Conservation (phyloP, 2,797 vertebrate species). For the Neomorphus geoffroyi region DNA sequence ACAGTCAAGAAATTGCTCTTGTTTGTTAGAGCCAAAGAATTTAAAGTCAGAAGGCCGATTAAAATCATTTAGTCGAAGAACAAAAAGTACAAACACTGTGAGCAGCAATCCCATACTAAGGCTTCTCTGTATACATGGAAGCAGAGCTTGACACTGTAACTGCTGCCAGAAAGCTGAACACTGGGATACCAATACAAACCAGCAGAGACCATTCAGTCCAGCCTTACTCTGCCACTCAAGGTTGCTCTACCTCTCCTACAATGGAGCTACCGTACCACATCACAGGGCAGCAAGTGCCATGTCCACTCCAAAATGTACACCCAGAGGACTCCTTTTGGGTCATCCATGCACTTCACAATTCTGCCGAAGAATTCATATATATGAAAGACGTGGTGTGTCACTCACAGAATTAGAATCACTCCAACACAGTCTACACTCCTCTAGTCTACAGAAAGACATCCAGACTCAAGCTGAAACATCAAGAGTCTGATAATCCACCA, state of each 20-base stretch:
- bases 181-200: neutral
- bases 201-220: neutral
- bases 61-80: neutral
- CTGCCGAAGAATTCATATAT: neutral
- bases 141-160: neutral
- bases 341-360: neutral
- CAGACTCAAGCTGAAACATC: neutral
- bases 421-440: neutral
- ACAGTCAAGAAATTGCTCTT: neutral
- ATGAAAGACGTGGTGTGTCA: neutral
- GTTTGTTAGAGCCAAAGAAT: neutral
- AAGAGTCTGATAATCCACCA: neutral
- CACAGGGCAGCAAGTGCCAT: rapidly evolving
- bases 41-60: neutral
- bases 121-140: neutral
- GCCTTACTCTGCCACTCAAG: rapidly evolving
- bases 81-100: neutral
- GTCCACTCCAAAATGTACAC: rapidly evolving
- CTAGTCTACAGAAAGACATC: neutral
- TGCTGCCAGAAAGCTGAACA: neutral
- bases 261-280: rapidly evolving
- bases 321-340: neutral
- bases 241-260: neutral
- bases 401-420: neutral
- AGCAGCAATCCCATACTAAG: neutral